Evolutionary conservation across 2,797 vertebrate species (phyloP), one percentile per base, ranked within the genome.

Genomic region (Limnodromus scolopaceus): DNA sequence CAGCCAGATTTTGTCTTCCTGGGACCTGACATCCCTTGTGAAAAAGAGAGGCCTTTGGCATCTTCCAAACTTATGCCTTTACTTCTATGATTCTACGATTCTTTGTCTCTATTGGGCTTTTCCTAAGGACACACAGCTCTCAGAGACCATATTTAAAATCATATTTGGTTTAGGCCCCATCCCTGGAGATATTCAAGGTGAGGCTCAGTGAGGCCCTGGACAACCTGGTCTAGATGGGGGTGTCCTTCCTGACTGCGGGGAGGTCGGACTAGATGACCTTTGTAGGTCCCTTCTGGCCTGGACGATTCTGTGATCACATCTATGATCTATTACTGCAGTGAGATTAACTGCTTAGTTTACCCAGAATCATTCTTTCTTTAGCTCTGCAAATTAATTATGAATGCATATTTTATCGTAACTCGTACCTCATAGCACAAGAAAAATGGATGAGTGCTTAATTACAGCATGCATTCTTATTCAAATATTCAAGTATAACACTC

Each of bases 21-120:
- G 13, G 17, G 24, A 70, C 1, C 1, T 3, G 18, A 27, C 0
- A 0, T 9, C 8, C 11, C 16, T 16, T 30, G 11, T n/a, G 25
- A 19, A 49, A 39, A 38, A 43, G 10, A 4, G 27, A 54, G 7
- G 24, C 34, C 53, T 30, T 54, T 9, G 30, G 10, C 11, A 64
- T 32, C 25, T 80, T 69, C 19, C 36, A 58, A 14, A 70, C 22
- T n/a, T 49, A 38, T 0, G 0, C 7, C 27, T 54, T 54, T 32
- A 30, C 51, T 54, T 54, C 51, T 54, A 54, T 30, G 28, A 18
- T 53, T 53, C 16, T 53, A 53, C 30, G 51, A 30, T 54, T 32
- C 11, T 30, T 70, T 38, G 46, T 43, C 46, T 60, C 28, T 54
- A 15, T 17, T 22, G 13, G 13, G 27, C 24, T 92, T 76, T 58